Conservation (phyloP, 2,888 invertebrate genomes). For the Megalurothrips usitatus region DNA sequence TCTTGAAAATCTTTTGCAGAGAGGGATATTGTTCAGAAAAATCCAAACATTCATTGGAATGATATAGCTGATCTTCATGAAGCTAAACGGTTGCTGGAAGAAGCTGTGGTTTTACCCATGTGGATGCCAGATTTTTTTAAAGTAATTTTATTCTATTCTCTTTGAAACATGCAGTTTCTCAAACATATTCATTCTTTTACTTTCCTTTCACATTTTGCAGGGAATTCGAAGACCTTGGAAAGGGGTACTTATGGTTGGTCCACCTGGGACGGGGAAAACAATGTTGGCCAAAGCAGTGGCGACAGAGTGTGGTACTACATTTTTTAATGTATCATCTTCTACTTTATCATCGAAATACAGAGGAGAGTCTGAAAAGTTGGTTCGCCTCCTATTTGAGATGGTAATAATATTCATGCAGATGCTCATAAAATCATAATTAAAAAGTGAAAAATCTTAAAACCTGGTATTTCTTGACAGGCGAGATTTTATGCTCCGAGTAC, state of each 20-base stretch:
- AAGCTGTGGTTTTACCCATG: conserved; percentile 95
- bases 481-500: conserved; percentile 97
- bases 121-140: conserved; percentile 98
- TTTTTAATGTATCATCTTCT: conserved; percentile 95
- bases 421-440: conserved; percentile 19
- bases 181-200: conserved; percentile 1
- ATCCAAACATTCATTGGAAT: conserved; percentile 93
- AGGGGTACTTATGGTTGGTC: conserved; percentile 91
- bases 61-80: conserved; percentile 87
- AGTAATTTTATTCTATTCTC: conserved; percentile 49
- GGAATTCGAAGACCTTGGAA: conserved; percentile 95
- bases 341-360: conserved; percentile 97
- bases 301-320: conserved; percentile 95
- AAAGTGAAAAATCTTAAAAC: conserved; percentile 8
- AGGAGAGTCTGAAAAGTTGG: conserved; percentile 98
- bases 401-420: conserved; percentile 47
- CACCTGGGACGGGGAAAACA: conserved; percentile 91
- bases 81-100: conserved; percentile 86
- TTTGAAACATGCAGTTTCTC: conserved; percentile 9
- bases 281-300: conserved; percentile 97
- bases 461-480: conserved; percentile 58
- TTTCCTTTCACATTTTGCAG: conserved; percentile 46
- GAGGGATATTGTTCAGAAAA: conserved; percentile 93
- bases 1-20: conserved; percentile 50
- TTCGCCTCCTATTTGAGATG: conserved; percentile 95